These are phyloP conservation scores for Leucophenga maculata DNA, from an alignment of 2,888 invertebrate species.

Conservation along the genomic window DNA sequence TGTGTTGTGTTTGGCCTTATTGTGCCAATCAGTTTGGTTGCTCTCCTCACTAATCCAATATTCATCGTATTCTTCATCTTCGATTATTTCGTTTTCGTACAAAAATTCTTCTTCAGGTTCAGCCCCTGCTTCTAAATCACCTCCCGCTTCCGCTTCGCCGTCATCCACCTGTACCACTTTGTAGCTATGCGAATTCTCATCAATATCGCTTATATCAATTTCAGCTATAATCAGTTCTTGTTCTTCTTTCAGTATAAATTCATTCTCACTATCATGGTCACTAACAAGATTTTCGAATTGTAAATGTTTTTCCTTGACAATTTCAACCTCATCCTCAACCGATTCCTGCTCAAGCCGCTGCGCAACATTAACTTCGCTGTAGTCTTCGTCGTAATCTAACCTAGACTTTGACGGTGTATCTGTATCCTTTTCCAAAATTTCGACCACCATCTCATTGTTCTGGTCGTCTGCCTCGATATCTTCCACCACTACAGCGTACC, in stretches of 20 bases:
- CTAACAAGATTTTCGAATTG: constrained; percentile 28
- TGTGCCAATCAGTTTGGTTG: not conserved
- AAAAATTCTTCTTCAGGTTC: constrained; percentile 15
- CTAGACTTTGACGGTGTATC: too few species aligned
- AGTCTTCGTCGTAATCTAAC: too few species aligned
- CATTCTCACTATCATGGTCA: constrained; percentile 30
- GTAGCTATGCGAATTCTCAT: constrained; percentile 26
- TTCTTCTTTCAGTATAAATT: not conserved
- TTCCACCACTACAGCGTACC: too few species aligned
- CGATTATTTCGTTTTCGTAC: constrained; percentile 12
- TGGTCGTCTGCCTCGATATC: not conserved
- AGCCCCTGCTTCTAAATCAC: constrained; percentile 25
- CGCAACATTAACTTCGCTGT: not conserved
- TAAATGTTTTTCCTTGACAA: constrained; percentile 44
- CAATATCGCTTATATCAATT: constrained; percentile 38
- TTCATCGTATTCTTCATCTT: not conserved
- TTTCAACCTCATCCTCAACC: constrained; percentile 35
- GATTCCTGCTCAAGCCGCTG: too few species aligned
- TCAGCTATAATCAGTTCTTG: constrained; percentile 23
- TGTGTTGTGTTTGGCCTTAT: constrained; percentile 30
- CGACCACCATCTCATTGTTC: constrained; percentile 6
- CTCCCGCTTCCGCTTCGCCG: constrained; percentile 16
- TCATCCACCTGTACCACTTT: constrained; percentile 21
- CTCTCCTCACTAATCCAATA: constrained; percentile 16
- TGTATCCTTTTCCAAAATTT: too few species aligned